phyloP scores from a whole-genome alignment of 2,888 invertebrate species.

The Adelognathus sp. region DNA sequence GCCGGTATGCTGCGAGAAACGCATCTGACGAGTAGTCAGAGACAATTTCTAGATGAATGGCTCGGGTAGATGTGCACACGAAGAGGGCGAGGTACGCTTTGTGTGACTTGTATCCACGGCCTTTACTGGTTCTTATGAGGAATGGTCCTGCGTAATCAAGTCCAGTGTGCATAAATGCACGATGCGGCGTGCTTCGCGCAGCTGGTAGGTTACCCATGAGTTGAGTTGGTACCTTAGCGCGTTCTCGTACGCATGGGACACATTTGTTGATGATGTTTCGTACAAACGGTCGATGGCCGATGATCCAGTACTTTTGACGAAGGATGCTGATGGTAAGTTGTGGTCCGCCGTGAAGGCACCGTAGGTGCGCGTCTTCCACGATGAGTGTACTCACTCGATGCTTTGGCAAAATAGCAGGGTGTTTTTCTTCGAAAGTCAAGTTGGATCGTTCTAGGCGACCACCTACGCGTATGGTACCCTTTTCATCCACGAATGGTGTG shows the following conservation, averaged over 20 bases:
- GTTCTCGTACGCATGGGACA: constrained; percentile 66
- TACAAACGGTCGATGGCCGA: constrained; percentile 63
- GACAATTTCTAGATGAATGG: constrained; percentile 63
- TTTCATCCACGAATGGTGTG: constrained; percentile 37
- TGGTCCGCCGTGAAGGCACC: constrained; percentile 62
- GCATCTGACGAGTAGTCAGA: constrained; percentile 58
- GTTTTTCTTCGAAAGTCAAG: constrained; percentile 27
- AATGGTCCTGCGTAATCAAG: constrained; percentile 68
- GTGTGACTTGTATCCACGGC: constrained; percentile 27
- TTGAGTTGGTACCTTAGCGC: constrained; percentile 58
- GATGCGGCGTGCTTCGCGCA: constrained; percentile 62
- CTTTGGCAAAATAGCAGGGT: constrained; percentile 42
- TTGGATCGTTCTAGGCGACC: constrained; percentile 32
- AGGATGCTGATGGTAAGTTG: constrained; percentile 55
- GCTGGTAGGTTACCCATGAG: constrained; percentile 73
- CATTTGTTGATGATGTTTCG: constrained; percentile 65
- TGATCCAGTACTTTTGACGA: constrained; percentile 69
- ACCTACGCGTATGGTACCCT: constrained; percentile 29
- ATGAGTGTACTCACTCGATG: constrained; percentile 33
- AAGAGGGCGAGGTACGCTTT: constrained; percentile 62
- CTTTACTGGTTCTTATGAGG: constrained; percentile 28
- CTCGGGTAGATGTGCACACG: constrained; percentile 67
- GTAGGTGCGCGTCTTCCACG: constrained; percentile 50
- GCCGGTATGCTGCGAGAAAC: constrained; percentile 60
- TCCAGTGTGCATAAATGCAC: constrained; percentile 69